These are phyloP conservation scores for Paradisaea rubra DNA, from an alignment of 2,113 vertebrate genomes.

Conservation along the genomic window DNA sequence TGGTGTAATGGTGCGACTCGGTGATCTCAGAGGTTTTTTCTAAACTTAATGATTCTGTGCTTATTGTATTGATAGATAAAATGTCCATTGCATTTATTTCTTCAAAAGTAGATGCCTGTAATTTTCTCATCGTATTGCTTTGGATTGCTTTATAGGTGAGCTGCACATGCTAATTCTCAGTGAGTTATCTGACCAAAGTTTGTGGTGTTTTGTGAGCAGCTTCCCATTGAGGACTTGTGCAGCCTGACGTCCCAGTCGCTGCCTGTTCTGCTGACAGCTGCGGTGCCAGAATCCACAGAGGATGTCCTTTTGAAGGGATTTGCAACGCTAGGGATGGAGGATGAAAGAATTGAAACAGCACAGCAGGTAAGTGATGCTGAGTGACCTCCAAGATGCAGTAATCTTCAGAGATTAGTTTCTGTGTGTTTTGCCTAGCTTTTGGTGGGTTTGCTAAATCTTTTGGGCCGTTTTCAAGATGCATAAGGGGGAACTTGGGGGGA, in stretches of 20 bases:
- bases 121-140: neutral
- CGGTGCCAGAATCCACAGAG: conserved; percentile 87
- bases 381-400: neutral
- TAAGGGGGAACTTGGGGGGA: neutral
- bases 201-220: conserved; percentile 64
- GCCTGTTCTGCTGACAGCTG: conserved; percentile 70
- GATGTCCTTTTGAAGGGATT: conserved; percentile 89
- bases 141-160: neutral
- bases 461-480: neutral
- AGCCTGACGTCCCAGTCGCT: conserved; percentile 82
- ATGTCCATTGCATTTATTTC: neutral
- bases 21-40: neutral
- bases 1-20: neutral
- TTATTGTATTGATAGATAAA: neutral
- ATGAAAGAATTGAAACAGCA: conserved; percentile 89
- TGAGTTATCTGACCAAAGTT: neutral
- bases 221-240: conserved; percentile 93
- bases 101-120: neutral
- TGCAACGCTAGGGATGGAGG: conserved; percentile 81
- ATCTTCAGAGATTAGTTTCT: neutral
- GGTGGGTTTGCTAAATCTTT: neutral
- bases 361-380: conserved; percentile 80
- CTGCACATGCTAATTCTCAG: neutral
- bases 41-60: neutral
- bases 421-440: neutral